Base-by-base conservation (phyloP, 2,113 vertebrate species). In the Oncorhynchus mykiss region DNA sequence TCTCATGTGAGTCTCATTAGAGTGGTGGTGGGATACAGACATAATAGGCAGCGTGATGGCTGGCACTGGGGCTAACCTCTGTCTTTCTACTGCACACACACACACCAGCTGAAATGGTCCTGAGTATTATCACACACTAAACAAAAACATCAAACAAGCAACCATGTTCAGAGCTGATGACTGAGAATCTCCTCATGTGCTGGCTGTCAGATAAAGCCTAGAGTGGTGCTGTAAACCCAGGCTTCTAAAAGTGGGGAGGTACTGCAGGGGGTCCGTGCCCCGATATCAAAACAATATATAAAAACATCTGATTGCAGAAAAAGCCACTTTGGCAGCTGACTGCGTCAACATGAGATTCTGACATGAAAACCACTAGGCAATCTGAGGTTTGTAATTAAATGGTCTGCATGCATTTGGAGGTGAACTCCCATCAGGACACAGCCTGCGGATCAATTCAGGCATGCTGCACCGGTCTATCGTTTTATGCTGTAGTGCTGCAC, bases 1-100 rank as follows among this genome's bases (percentile, higher is more conserved):
- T 54, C 71, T 82, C 84, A 91, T 90, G 88, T 91, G 91, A 93
- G 83, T 77, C 79, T 78, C 69, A 79, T 92, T 89, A 88, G 31
- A 54, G 79, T 79, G 66, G 80, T 67, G 69, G 54, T 88, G 86
- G 86, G 88, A 92, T 91, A 88, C 82, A 24, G 72, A 57, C 39
- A 79, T 90, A 89, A 90, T 84, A 77, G 1, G 39, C 9, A 45
- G 9, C 39, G 39, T 80, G 80, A 75, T 82, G 78, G 75, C 71
- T 80, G 75, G 31, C 79, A 62, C 29, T 76, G 11, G 67, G 60
- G 34, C 64, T 67, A 66, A 81, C 73, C 62, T 60, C 67, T 77
- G 65, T 82, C 67, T 71, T 64, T 51, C 77, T 31, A 76, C 66
- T 77, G 39, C 39, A 12, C 70, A 73, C 70, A 73, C 70, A 81